Conservation (phyloP, 2,888 invertebrate genomes). For the Orthosia cruda region DNA sequence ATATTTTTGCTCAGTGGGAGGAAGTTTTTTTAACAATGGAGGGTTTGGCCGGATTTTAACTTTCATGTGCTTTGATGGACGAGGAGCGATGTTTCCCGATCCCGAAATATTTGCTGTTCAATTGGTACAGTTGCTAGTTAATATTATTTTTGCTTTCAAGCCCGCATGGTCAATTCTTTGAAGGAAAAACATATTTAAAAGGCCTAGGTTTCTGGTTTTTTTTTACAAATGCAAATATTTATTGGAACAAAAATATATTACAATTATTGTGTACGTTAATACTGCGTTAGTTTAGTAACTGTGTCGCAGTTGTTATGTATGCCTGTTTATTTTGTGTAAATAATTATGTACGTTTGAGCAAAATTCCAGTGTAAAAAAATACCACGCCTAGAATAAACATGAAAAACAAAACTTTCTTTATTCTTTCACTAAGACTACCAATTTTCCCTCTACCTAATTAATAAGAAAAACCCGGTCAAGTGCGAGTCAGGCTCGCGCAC, state of each 20-base stretch:
- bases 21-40: slow-evolving; percentile 42
- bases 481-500: no score
- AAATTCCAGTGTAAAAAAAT: neutral
- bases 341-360: no score
- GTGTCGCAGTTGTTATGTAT: neutral
- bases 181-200: neutral
- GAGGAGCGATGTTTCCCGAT: neutral
- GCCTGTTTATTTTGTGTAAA: no score
- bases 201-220: neutral
- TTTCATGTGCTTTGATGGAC: slow-evolving; percentile 30
- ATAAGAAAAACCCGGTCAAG: no score
- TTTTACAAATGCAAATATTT: no score
- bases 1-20: slow-evolving; percentile 29
- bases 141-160: neutral
- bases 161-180: neutral
- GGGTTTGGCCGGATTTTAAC: slow-evolving; percentile 18
- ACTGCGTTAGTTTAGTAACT: no score
- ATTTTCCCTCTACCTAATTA: no score
- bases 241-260: no score
- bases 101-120: neutral
- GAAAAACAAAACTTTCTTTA: neutral
- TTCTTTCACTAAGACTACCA: neutral
- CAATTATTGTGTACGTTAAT: no score
- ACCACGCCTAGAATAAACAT: neutral
- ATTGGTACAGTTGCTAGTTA: slow-evolving; percentile 9